phyloP scores from a whole-genome alignment of 53 echinoderm and acorn worm species.

The Apostichopus leukothele region DNA sequence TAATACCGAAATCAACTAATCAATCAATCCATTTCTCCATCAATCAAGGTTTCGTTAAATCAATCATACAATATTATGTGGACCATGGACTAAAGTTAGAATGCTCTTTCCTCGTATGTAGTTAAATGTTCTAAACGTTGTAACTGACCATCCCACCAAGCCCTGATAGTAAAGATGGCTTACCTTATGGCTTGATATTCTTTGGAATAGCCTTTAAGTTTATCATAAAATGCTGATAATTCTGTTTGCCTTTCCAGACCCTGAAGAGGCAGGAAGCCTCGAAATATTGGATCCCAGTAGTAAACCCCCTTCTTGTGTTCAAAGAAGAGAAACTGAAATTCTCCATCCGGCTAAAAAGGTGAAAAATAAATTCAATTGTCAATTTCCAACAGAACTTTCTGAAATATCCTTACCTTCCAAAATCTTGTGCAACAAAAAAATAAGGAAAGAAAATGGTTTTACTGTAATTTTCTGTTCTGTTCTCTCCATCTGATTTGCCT shows the following conservation, averaged over 20 bases:
- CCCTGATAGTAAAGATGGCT: background rate
- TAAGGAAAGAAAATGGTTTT: too few relatives aligned
- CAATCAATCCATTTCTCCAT: too few relatives aligned
- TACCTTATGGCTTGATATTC: slow-evolving; percentile 69
- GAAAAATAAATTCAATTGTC: background rate
- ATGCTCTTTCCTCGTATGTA: too few relatives aligned
- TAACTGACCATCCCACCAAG: background rate
- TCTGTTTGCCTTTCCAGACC: slow-evolving; percentile 62
- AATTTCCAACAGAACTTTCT: too few relatives aligned
- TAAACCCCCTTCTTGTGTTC: slow-evolving; percentile 75
- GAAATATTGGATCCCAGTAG: slow-evolving; percentile 63
- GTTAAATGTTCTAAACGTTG: too few relatives aligned
- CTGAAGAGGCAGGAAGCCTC: slow-evolving; percentile 53
- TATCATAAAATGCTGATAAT: slow-evolving; percentile 63
- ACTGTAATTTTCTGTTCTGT: too few relatives aligned
- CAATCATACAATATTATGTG: too few relatives aligned
- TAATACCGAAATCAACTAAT: background rate
- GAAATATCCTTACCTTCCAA: too few relatives aligned
- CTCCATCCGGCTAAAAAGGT: slow-evolving; percentile 1
- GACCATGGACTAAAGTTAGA: too few relatives aligned
- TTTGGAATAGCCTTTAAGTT: slow-evolving; percentile 61
- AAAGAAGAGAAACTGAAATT: slow-evolving; percentile 63
- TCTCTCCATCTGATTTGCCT: too few relatives aligned
- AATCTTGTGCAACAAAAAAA: too few relatives aligned
- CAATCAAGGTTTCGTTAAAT: too few relatives aligned